Conservation (phyloP, 1,140 invertebrate species). For the Ganaspis sp. region DNA sequence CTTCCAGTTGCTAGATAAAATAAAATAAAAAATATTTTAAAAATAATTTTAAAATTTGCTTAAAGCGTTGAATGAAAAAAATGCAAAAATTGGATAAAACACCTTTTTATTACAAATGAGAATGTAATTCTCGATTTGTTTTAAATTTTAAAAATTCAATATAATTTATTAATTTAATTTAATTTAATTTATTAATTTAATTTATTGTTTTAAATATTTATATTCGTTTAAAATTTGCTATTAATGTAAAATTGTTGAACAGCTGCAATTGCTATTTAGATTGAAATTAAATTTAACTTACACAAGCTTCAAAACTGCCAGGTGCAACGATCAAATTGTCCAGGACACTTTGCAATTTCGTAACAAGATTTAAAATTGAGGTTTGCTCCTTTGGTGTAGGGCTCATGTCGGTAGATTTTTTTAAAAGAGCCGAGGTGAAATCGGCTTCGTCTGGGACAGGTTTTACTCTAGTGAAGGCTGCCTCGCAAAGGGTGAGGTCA, state of each 20-base stretch:
- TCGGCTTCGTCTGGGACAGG: constrained; percentile 87
- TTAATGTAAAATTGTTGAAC: no score
- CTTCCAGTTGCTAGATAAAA: constrained; percentile 94
- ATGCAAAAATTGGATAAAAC: no score
- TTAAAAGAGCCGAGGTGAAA: constrained; percentile 91
- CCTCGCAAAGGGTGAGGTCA: constrained; percentile 92
- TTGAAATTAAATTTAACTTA: constrained; percentile 79
- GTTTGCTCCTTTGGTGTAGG: constrained; percentile 93
- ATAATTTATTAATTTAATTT: no score
- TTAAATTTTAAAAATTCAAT: no score
- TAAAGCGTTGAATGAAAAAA: no score
- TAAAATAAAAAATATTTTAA: not conserved
- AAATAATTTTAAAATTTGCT: constrained; percentile 30
- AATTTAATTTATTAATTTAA: no score
- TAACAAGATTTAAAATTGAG: constrained; percentile 93
- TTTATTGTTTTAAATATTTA: no score
- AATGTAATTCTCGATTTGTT: no score
- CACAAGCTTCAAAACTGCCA: constrained; percentile 95
- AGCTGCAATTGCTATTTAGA: no score
- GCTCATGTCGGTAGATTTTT: constrained; percentile 92
- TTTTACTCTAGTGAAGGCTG: constrained; percentile 91
- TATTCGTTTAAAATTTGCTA: no score
- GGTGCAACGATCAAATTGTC: constrained; percentile 96
- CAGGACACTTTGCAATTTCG: constrained; percentile 93
- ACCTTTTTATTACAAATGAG: no score